Percentiles rank a stretch among this genome's conserved stretches.
phyloP scores from a whole-genome alignment of 2,797 vertebrate species.

The Sarcoramphus papa region DNA sequence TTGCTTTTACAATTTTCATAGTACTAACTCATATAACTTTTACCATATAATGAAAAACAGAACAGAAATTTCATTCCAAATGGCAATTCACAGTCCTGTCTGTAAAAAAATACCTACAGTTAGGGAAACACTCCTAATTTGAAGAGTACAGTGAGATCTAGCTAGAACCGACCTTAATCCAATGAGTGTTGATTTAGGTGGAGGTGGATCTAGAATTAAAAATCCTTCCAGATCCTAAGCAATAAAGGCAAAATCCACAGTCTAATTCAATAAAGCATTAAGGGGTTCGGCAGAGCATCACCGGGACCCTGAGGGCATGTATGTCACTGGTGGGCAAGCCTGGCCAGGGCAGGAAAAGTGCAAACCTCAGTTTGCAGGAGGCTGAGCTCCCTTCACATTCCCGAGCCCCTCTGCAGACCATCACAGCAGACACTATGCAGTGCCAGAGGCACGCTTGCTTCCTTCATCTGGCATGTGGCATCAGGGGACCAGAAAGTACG shows the following conservation, averaged over 20 bases:
- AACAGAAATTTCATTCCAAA: background rate
- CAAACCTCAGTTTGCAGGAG: background rate
- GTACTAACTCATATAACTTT: background rate
- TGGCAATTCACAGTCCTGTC: background rate
- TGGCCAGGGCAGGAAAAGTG: background rate
- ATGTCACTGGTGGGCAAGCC: background rate
- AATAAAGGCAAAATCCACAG: background rate
- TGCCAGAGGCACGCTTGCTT: rapidly evolving
- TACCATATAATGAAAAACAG: background rate
- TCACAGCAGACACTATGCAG: background rate
- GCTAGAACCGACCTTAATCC: background rate
- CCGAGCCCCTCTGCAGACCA: background rate
- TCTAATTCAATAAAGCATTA: background rate
- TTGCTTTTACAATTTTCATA: background rate
- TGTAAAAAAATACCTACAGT: background rate
- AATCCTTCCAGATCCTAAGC: background rate
- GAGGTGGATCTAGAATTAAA: background rate
- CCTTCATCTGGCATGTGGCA: background rate
- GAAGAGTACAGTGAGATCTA: background rate
- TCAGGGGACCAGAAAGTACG: background rate
- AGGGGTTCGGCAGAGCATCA: background rate
- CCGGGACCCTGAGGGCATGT: background rate
- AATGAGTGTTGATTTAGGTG: background rate
- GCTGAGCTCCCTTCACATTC: background rate
- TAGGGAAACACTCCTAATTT: background rate